These are phyloP conservation scores for Colinus virginianus DNA, from an alignment of 2,113 vertebrate genomes.

Conservation along the genomic window DNA sequence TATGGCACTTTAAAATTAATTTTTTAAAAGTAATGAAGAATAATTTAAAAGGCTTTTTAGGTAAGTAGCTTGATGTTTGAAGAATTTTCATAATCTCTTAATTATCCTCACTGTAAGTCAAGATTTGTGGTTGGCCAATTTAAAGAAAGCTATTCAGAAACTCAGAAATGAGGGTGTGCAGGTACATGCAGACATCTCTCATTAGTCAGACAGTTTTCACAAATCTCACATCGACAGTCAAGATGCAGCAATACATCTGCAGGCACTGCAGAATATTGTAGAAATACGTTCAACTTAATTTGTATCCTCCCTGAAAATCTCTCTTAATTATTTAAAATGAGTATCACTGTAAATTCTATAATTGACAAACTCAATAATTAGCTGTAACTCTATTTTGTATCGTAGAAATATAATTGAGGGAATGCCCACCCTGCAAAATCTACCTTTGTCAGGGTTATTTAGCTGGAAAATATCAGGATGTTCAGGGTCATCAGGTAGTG, in stretches of 20 bases:
- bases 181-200: neutral
- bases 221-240: neutral
- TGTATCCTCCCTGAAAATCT: neutral
- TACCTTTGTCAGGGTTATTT: slow-evolving; percentile 96
- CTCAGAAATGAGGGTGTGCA: neutral
- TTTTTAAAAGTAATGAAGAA: neutral
- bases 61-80: neutral
- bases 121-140: neutral
- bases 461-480: slow-evolving; percentile 96
- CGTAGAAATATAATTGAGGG: neutral
- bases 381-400: neutral
- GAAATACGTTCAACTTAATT: neutral
- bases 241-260: neutral
- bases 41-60: neutral
- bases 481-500: slow-evolving; percentile 91
- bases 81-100: neutral
- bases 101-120: neutral
- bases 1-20: neutral
- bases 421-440: neutral
- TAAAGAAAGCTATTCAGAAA: neutral
- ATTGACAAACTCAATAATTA: neutral
- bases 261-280: neutral
- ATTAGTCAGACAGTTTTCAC: neutral
- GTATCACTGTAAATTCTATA: neutral
- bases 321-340: neutral